Evolutionary conservation across 2,888 invertebrate genomes (phyloP), one percentile per base, ranked within the genome.

Genomic region (Pterostichus niger): DNA sequence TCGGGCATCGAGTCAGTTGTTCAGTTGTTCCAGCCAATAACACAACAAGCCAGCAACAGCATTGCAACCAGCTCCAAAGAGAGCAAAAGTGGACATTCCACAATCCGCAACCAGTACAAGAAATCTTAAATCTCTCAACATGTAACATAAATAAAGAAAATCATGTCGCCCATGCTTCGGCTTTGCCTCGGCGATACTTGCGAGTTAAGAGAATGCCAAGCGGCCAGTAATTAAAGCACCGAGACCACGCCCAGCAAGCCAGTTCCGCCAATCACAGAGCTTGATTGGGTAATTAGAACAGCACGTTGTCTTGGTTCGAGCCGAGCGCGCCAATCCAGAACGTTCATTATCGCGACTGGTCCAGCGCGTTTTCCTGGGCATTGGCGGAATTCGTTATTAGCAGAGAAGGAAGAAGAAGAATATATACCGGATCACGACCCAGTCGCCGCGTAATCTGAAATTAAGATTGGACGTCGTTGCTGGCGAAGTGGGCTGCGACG

Each of bases 271-370:
- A 84, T 84, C 71, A 78, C n/a, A 17, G 35, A 46, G 46, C 78
- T 84, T 84, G 84, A 84, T 84, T 84, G 84, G 83, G 82, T 84
- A 84, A 84, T 84, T 84, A 84, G 84, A 84, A 84, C 84, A 84
- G 61, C 56, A 33, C 84, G 82, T 71, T 82, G 82, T 84, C 82
- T 84, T 82, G 81, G 83, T 77, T 84, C 56, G 78, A 31, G 76
- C 52, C 52, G 84, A 85, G 80, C 75, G 86, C 85, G 64, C 89
- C 89, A 89, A 89, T 88, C 87, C 85, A 85, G 84, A 82, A 76
- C 88, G 88, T 88, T 88, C 88, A 88, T 88, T 88, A 87, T 64
- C 75, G 40, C 77, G 87, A 88, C 88, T 87, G 88, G 87, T 87
- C 87, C 82, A 17, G 17, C 35, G 81, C 44, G 64, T 71, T 71